Conservation (phyloP, 2,797 vertebrate species). For the Mallotus villosus region DNA sequence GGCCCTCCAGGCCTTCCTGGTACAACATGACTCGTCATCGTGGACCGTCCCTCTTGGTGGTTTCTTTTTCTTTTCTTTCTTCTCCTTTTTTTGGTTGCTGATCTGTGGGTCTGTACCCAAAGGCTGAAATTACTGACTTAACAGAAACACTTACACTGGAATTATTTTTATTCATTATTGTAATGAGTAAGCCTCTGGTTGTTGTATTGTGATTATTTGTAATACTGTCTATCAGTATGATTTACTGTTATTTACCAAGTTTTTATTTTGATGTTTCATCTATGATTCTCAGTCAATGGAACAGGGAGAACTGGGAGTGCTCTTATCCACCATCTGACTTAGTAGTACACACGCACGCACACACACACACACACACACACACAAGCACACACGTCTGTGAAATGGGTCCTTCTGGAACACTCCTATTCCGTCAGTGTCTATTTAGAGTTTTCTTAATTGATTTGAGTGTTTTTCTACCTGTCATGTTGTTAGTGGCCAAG, state of each 20-base stretch:
- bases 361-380: constrained; percentile 8
- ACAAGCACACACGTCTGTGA: constrained; percentile 46
- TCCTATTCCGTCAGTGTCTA: constrained; percentile 39
- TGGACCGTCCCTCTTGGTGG: background rate
- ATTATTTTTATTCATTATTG: constrained; percentile 69
- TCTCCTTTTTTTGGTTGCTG: constrained; percentile 46
- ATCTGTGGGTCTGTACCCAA: constrained; percentile 59
- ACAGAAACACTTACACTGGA: constrained; percentile 79
- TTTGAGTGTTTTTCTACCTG: constrained; percentile 17
- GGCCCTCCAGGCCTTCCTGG: constrained; percentile 21
- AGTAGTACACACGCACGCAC: constrained; percentile 39
- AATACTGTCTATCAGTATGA: constrained; percentile 60
- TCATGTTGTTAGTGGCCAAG: constrained; percentile 39
- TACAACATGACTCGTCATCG: constrained; percentile 61
- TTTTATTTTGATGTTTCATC: constrained; percentile 54
- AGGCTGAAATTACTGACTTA: constrained; percentile 69
- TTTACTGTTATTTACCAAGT: constrained; percentile 51
- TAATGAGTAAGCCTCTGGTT: constrained; percentile 57
- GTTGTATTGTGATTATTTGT: constrained; percentile 66
- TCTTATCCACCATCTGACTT: constrained; percentile 40
- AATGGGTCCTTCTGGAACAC: constrained; percentile 55
- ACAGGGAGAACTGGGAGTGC: constrained; percentile 46
- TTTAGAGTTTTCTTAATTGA: constrained; percentile 14
- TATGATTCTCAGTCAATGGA: constrained; percentile 54
- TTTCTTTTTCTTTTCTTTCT: constrained; percentile 8